Base-by-base conservation (phyloP, 2,797 vertebrate species). In the Cynopterus sphinx region DNA sequence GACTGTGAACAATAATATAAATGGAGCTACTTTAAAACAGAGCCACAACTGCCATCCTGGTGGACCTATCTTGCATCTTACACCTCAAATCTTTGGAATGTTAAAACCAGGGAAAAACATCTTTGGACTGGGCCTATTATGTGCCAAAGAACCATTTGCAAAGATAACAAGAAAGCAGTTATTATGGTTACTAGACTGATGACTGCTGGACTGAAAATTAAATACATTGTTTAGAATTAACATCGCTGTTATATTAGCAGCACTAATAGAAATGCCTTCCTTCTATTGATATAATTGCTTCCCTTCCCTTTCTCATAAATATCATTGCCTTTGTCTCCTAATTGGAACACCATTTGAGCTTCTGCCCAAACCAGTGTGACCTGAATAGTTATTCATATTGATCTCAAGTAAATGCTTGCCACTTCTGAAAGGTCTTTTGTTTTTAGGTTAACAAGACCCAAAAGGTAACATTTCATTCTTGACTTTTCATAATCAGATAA, bases 401-500 rank as follows among this genome's bases (percentile, higher is more conserved):
- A 57, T 39, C 36, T 26, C 51, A 39, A 39, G 39, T 26, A 24
- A 78, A 57, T 57, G 75, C 15, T 5, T 57, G 10, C 17, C 39
- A 24, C 51, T 8, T 17, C 22, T 78, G 51, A 57, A 75, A 39
- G 75, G 51, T 13, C 51, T 39, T 78, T 78, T 28, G 39, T 39
- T 57, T 55, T 78, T 57, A 78, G 13, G 33, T 57, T 57, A 78
- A 39, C 24, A 57, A 36, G 36, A 83, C n/a, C 17, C 36, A 46
- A 46, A 85, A 71, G 24, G n/a, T 33, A 39, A 7, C 31, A 57
- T 81, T 91, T 94, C 41, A 26, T 36, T 93, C 57, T 67, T 77
- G 36, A 79, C 12, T 49, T 91, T 94, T 70, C 43, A 67, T 81
- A 33, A 28, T 67, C 9, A 81, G 63, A 94, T 95, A 51, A 89